Conservation (phyloP, 2,797 vertebrate genomes). For the Fundulus diaphanus region DNA sequence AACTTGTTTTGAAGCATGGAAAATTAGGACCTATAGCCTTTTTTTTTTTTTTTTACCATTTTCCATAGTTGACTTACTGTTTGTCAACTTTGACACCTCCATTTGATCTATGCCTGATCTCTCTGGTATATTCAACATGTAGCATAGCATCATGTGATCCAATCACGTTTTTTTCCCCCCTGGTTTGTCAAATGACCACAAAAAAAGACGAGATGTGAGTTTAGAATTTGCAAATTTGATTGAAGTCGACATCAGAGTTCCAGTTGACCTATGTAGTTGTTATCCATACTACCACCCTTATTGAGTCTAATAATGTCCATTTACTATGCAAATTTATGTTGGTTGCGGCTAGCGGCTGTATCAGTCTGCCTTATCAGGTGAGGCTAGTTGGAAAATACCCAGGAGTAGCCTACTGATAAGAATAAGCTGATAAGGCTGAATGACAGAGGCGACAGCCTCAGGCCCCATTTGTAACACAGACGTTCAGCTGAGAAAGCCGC, state of each 20-base stretch:
- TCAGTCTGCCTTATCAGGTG: neutral
- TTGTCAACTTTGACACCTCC: no score
- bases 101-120: no score
- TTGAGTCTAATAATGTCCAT: neutral
- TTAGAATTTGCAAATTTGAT: neutral
- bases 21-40: neutral
- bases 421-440: neutral
- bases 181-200: neutral
- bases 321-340: no score
- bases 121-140: neutral
- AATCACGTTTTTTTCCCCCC: neutral
- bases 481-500: neutral
- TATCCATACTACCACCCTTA: neutral
- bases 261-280: neutral
- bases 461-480: neutral
- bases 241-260: neutral
- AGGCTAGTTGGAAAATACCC: neutral
- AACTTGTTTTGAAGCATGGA: neutral
- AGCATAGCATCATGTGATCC: neutral
- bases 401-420: neutral
- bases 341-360: neutral
- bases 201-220: neutral
- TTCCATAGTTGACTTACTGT: no score
- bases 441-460: neutral
- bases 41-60: no score